Evolutionary conservation across 2,113 vertebrate genomes (phyloP).

Genomic region (Crotophaga sulcirostris): DNA sequence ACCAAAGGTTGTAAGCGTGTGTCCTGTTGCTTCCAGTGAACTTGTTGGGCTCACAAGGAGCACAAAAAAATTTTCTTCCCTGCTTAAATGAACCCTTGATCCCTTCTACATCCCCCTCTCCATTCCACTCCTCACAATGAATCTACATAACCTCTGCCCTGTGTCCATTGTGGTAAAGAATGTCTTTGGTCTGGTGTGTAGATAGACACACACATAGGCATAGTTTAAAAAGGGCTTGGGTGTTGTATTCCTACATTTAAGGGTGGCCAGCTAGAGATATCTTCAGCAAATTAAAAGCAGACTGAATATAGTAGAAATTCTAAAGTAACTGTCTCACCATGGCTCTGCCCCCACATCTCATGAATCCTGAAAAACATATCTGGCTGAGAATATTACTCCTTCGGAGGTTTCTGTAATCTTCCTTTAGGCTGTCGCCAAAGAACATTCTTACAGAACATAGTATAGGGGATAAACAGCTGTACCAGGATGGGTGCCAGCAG

Average conservation of each 20-base stretch:
- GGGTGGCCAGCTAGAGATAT: background rate
- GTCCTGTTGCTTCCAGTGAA: background rate
- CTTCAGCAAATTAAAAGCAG: background rate
- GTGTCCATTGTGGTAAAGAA: background rate
- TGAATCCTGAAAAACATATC: background rate
- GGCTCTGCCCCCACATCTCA: rapidly evolving
- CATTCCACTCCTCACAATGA: background rate
- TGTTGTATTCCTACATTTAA: background rate
- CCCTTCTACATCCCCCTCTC: background rate
- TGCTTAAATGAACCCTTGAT: background rate
- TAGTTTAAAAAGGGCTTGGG: background rate
- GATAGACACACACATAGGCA: too few relatives aligned
- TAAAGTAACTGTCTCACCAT: background rate
- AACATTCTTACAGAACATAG: background rate
- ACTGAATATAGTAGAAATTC: background rate
- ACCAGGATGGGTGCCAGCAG: background rate
- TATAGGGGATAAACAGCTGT: background rate
- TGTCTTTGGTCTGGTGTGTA: background rate
- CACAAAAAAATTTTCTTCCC: background rate
- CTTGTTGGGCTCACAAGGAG: background rate
- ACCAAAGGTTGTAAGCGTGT: background rate
- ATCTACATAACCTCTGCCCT: background rate
- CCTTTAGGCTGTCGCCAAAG: background rate
- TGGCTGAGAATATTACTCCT: background rate
- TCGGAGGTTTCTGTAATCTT: rapidly evolving